phyloP scores from a whole-genome alignment of 2,888 invertebrate genomes.

The Microchrysa polita region DNA sequence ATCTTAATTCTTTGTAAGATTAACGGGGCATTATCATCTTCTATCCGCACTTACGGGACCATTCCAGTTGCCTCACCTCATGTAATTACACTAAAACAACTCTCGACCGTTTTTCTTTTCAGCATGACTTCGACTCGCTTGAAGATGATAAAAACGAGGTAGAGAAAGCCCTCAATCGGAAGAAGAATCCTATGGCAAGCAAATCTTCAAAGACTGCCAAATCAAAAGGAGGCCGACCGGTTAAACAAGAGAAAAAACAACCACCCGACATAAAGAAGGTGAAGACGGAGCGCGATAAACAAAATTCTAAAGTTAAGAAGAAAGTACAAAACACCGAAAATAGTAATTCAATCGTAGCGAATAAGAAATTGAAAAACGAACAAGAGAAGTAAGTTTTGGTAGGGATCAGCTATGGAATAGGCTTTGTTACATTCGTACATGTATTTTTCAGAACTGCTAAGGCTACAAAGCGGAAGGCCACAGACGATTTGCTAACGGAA shows the following conservation, averaged over 20 bases:
- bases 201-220: conserved; percentile 45
- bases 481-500: conserved; percentile 26
- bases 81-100: too few species aligned
- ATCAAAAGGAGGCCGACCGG: conserved; percentile 45
- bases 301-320: conserved; percentile 24
- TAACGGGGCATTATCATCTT: too few species aligned
- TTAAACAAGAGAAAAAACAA: conserved; percentile 40
- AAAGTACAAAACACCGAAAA: conserved; percentile 30
- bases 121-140: too few species aligned
- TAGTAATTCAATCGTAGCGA: conserved; percentile 37
- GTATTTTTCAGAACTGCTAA: conserved; percentile 7
- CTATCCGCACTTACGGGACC: too few species aligned
- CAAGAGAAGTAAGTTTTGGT: conserved; percentile 8
- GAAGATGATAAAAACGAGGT: conserved; percentile 34
- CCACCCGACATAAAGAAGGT: conserved; percentile 46
- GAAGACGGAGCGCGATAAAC: conserved; percentile 30
- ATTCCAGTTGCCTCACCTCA: too few species aligned
- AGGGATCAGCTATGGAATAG: too few species aligned
- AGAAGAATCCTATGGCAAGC: conserved; percentile 42
- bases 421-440: too few species aligned
- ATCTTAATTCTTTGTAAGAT: too few species aligned
- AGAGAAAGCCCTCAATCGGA: conserved; percentile 31
- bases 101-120: too few species aligned
- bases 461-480: conserved; percentile 28
- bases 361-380: conserved; percentile 49